Percentiles rank a stretch among this genome's conserved stretches.
Evolutionary conservation across 92 coral and sea anemone species (phyloP).

Genomic region (Metridium senile): DNA sequence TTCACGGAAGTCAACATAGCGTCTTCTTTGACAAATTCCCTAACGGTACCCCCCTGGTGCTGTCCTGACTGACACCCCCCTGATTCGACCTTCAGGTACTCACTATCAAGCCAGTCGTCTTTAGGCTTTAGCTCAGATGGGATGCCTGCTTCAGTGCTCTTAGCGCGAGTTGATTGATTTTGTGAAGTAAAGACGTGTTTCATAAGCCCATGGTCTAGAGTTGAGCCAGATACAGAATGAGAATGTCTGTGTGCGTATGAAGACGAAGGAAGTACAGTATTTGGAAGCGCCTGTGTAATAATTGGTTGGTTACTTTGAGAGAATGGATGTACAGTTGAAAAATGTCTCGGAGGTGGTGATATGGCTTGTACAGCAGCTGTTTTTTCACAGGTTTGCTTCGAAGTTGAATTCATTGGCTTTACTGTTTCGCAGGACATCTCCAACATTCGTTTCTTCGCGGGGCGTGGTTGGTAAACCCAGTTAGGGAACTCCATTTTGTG

Average conservation of each 20-base stretch:
- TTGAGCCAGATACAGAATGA: background rate
- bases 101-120: slow-evolving; percentile 31
- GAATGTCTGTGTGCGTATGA: background rate
- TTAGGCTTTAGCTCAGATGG: background rate
- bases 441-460: slow-evolving; percentile 59
- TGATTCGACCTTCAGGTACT: slow-evolving; percentile 34
- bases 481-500: slow-evolving; percentile 89
- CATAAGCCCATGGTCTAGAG: slow-evolving; percentile 26
- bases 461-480: slow-evolving; percentile 97
- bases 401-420: background rate
- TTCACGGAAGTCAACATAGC: slow-evolving; percentile 91
- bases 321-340: slow-evolving; percentile 15
- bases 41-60: slow-evolving; percentile 16
- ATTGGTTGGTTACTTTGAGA: slow-evolving; percentile 27
- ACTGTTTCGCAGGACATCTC: background rate
- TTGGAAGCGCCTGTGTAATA: slow-evolving; percentile 29
- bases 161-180: background rate
- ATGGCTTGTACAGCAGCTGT: background rate
- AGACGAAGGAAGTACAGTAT: background rate
- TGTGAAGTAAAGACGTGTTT: slow-evolving; percentile 17
- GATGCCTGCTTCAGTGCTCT: background rate
- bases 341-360: background rate
- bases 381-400: background rate
- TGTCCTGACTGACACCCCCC: slow-evolving; percentile 20
- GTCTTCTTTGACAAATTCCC: slow-evolving; percentile 79